Base-by-base conservation (phyloP, 2,797 vertebrate species). In the Myoxocephalus aenaeus region DNA sequence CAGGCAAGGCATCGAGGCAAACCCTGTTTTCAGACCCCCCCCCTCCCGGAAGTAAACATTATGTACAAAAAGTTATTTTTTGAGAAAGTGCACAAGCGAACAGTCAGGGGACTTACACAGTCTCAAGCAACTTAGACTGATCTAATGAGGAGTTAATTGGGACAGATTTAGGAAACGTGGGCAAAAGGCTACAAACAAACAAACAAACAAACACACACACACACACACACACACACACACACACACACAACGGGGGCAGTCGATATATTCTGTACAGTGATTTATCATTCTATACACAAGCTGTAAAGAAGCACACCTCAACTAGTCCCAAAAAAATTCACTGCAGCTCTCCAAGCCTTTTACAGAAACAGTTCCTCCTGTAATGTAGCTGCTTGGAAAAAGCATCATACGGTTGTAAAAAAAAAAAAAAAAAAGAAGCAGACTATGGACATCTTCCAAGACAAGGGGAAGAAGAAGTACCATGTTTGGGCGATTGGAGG, bases 11-110 rank as follows among this genome's bases (percentile, higher is more conserved):
- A 38, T 70, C 14, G 56, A 80, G 75, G 83, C 53, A 44, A 86
- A 77, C 68, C 75, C 69, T 75, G 73, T 73, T 84, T 79, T 86
- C 34, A 82, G 34, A 75, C 59, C 84, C 66, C 38, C 38, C 38
- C 3, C 38, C 38, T 3, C 63, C 59, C 83, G 65, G 0, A 20
- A 75, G 73, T 92, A 83, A 90, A 92, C 91, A 93, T 87, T 91
- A 93, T 92, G 75, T 92, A 89, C 89, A 94, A 87, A 88, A 82
- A 82, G 46, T 5, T 65, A 61, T 29, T 67, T 71, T 11, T 11
- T 51, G 20, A 22, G 81, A 95, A 95, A 94, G 90, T 94, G 93
- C 93, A 93, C 85, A 87, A 85, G 85, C 69, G 44, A 86, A 90
- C 63, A 79, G 76, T 77, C 48, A 2, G 44, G 73, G 56, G 62